These are phyloP conservation scores for Aphodius sticticus DNA, from an alignment of 2,888 invertebrate species.

Conservation along the genomic window DNA sequence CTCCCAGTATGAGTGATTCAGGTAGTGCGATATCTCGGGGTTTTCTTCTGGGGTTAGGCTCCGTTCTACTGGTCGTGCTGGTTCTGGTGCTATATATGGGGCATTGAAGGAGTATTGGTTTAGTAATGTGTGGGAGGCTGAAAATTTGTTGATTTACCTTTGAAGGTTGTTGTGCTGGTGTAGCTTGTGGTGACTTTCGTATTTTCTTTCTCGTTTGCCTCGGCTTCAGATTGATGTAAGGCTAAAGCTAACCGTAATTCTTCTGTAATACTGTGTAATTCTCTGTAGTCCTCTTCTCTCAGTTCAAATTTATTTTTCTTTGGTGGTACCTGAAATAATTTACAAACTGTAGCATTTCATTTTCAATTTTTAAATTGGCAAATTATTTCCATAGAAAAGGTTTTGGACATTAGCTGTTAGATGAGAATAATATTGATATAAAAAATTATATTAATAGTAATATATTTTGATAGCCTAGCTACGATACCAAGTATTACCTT, in stretches of 20 bases:
- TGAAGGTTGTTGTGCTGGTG: background rate
- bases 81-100: conserved; percentile 25
- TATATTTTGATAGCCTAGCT: too few species aligned
- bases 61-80: conserved; percentile 42
- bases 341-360: too few species aligned
- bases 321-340: conserved; percentile 64
- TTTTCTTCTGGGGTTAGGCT: conserved; percentile 67
- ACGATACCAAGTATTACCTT: too few species aligned
- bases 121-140: background rate
- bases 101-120: background rate
- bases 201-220: conserved; percentile 85
- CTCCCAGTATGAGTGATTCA: conserved; percentile 83
- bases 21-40: conserved; percentile 90
- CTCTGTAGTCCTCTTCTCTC: conserved; percentile 95
- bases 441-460: too few species aligned
- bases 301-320: conserved; percentile 85
- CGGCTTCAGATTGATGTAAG: conserved; percentile 97
- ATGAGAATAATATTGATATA: too few species aligned
- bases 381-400: too few species aligned
- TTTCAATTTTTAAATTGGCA: too few species aligned
- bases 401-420: too few species aligned
- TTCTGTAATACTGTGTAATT: too few species aligned
- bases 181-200: conserved; percentile 58
- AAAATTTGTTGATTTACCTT: background rate
- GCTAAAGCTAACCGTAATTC: conserved; percentile 96